Conservation (phyloP, 2,888 invertebrate species). For the Biston betularia region DNA sequence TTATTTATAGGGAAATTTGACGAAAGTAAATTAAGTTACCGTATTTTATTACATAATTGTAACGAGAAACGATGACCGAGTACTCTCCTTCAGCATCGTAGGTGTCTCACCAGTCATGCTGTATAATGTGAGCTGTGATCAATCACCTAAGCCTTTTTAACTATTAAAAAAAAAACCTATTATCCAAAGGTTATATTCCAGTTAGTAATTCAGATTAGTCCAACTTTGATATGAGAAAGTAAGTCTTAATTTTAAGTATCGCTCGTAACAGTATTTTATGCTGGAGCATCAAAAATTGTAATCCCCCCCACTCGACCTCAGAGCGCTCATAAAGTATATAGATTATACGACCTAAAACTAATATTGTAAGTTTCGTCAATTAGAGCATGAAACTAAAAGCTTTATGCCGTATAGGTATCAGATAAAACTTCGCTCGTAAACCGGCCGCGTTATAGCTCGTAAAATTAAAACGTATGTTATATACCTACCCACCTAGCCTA, state of each 20-base stretch:
- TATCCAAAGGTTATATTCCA: too few relatives aligned
- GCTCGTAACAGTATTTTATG: constrained; percentile 12
- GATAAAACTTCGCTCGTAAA: constrained; percentile 49
- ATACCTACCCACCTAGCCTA: constrained; percentile 1
- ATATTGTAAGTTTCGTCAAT: constrained; percentile 35
- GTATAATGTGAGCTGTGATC: too few relatives aligned
- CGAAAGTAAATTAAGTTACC: too few relatives aligned
- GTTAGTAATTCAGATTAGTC: too few relatives aligned
- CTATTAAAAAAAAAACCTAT: too few relatives aligned
- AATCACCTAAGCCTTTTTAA: too few relatives aligned
- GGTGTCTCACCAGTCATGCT: too few relatives aligned
- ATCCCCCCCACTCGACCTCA: constrained; percentile 3
- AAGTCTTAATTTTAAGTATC: constrained; percentile 13
- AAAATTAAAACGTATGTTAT: constrained; percentile 48
- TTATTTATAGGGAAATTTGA: too few relatives aligned
- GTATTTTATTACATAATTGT: too few relatives aligned
- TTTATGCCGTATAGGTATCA: constrained; percentile 38
- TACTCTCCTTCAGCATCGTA: too few relatives aligned
- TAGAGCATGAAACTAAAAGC: constrained; percentile 26
- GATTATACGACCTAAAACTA: constrained; percentile 22
- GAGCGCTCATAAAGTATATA: constrained; percentile 13
- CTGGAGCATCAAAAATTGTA: constrained; percentile 12
- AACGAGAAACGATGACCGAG: too few relatives aligned
- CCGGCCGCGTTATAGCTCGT: constrained; percentile 48
- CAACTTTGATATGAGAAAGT: constrained; percentile 3